Percentiles rank a stretch among this genome's conserved stretches.
phyloP scores from a whole-genome alignment of 2,113 vertebrate genomes.

The Notothenia coriiceps region DNA sequence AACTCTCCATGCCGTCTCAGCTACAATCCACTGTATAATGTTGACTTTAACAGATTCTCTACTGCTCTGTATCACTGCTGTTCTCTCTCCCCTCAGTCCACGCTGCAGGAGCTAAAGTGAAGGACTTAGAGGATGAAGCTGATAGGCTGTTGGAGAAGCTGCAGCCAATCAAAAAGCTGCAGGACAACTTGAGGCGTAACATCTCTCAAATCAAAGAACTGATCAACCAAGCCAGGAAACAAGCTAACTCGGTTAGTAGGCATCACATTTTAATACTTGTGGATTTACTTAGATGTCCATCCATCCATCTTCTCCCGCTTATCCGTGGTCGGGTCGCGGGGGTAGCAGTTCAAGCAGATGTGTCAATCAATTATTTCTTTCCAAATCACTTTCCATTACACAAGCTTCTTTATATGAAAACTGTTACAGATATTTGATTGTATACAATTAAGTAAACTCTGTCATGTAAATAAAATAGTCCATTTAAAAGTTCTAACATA shows the following conservation, averaged over 20 bases:
- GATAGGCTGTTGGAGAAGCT: slow-evolving; percentile 94
- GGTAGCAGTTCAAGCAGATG: too few species aligned
- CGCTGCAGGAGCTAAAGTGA: slow-evolving; percentile 93
- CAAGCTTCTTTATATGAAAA: too few species aligned
- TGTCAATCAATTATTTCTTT: too few species aligned
- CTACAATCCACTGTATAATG: background rate
- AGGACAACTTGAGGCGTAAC: slow-evolving; percentile 95
- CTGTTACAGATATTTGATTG: too few species aligned
- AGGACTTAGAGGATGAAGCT: slow-evolving; percentile 93
- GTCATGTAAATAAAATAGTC: too few species aligned
- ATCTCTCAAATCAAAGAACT: slow-evolving; percentile 98
- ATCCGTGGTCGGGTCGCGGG: too few species aligned
- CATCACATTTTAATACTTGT: background rate
- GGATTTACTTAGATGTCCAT: too few species aligned
- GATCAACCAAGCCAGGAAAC: slow-evolving; percentile 98
- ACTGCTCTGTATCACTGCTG: slow-evolving; percentile 24
- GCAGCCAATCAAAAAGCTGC: slow-evolving; percentile 94
- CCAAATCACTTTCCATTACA: too few species aligned
- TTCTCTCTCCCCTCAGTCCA: slow-evolving; percentile 84
- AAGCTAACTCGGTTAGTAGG: slow-evolving; percentile 95
- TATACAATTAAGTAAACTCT: too few species aligned
- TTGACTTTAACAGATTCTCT: background rate
- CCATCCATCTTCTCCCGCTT: too few species aligned
- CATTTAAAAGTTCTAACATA: too few species aligned
- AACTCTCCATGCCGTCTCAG: slow-evolving; percentile 36